Evolutionary conservation across 2,113 vertebrate species (phyloP).

Genomic region (Rhombomys opimus): DNA sequence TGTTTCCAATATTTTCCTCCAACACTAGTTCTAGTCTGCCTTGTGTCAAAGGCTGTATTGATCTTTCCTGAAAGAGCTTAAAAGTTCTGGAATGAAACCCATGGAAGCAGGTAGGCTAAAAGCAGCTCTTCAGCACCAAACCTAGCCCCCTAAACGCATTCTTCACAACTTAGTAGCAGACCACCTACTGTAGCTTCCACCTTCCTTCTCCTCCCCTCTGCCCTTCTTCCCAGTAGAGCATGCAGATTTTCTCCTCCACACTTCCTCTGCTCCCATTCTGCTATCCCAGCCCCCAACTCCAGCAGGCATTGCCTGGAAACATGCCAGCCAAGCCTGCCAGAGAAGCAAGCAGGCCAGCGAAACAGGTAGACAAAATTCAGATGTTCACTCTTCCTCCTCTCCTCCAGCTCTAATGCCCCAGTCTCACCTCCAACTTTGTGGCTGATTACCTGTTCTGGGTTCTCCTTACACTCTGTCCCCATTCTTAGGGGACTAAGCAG

Average conservation of each 20-base stretch:
- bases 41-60: background rate
- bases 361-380: background rate
- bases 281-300: background rate
- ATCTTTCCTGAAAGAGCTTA: background rate
- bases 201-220: background rate
- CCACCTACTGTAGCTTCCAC: background rate
- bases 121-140: background rate
- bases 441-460: background rate
- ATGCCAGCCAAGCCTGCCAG: background rate
- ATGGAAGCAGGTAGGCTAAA: background rate
- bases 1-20: background rate
- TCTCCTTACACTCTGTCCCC: background rate
- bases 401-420: background rate
- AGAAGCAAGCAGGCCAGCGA: background rate
- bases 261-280: background rate
- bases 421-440: background rate
- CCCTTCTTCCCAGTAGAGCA: background rate
- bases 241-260: background rate
- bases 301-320: background rate
- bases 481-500: no score
- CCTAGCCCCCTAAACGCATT: background rate
- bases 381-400: background rate
- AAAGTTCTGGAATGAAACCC: background rate
- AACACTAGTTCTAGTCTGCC: background rate
- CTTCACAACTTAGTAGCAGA: background rate